These are phyloP conservation scores for Halictus rubicundus DNA, from an alignment of 1,140 invertebrate species.

Conservation along the genomic window DNA sequence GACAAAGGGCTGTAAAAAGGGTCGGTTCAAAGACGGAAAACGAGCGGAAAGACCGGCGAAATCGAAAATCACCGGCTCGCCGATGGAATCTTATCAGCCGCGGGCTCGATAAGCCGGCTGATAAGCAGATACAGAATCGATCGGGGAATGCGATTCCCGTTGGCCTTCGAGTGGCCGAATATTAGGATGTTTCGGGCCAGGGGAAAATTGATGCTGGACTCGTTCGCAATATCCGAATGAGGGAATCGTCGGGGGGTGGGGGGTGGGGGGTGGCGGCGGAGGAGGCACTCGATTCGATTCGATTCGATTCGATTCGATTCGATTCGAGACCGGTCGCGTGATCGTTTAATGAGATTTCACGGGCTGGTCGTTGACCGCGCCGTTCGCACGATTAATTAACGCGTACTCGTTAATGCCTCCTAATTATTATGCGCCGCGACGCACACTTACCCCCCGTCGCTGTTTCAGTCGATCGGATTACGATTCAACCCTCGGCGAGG, in stretches of 20 bases:
- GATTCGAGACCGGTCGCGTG: neutral
- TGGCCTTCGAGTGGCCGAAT: neutral
- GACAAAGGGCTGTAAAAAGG: no score
- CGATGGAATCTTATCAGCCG: neutral
- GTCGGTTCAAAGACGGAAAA: no score
- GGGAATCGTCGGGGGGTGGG: neutral
- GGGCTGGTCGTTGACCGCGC: neutral
- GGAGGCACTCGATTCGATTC: no score
- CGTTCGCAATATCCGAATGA: neutral
- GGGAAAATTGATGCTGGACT: neutral
- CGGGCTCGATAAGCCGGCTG: neutral
- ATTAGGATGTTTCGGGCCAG: neutral
- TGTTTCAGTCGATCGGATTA: neutral
- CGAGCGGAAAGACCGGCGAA: neutral
- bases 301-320: no score
- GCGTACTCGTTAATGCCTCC: neutral
- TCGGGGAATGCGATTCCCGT: neutral
- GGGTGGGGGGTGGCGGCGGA: neutral
- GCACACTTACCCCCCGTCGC: slow-evolving; percentile 41
- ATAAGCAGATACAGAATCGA: slow-evolving; percentile 15
- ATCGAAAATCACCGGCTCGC: neutral
- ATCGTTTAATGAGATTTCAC: neutral
- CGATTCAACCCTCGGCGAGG: no score
- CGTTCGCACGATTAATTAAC: slow-evolving; percentile 4
- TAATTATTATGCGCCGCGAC: slow-evolving; percentile 4